Percentiles rank a stretch among this genome's conserved stretches.
Evolutionary conservation across 2,113 vertebrate genomes (phyloP).

Genomic region (Buteo buteo): DNA sequence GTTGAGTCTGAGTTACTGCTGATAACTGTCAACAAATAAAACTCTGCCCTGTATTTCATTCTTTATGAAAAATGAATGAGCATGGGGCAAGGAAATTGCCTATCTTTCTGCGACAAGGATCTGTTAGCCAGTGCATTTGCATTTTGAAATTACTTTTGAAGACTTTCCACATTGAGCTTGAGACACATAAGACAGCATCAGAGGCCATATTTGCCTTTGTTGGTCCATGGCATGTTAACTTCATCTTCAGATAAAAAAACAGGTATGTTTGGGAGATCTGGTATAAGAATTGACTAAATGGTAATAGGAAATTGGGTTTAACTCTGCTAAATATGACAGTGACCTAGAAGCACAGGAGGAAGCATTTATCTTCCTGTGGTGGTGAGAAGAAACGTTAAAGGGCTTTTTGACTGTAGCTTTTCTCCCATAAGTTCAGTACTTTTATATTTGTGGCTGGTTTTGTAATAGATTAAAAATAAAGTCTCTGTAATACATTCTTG

Average conservation of each 20-base stretch:
- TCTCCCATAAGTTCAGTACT: neutral
- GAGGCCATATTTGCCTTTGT: neutral
- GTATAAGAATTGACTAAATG: neutral
- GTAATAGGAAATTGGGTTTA: neutral
- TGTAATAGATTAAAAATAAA: neutral
- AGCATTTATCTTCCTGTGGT: neutral
- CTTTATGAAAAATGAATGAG: slow-evolving; percentile 70
- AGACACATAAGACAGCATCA: neutral
- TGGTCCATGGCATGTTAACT: neutral
- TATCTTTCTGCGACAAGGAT: slow-evolving; percentile 56
- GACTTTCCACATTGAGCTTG: slow-evolving; percentile 18
- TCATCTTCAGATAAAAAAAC: neutral
- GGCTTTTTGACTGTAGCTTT: neutral
- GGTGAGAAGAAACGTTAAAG: neutral
- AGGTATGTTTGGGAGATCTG: neutral
- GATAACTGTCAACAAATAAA: slow-evolving; percentile 68
- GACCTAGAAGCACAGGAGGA: neutral
- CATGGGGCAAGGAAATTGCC: slow-evolving; percentile 56
- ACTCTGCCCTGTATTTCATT: slow-evolving; percentile 59
- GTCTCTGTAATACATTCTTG: neutral
- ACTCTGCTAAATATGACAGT: neutral
- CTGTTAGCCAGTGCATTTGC: slow-evolving; percentile 58
- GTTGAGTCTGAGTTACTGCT: slow-evolving; percentile 52
- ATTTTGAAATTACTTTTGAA: slow-evolving; percentile 74
- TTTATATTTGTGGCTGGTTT: neutral